These are phyloP conservation scores for Catostomus latipinnis DNA, from an alignment of 2,797 vertebrate genomes.

Conservation along the genomic window DNA sequence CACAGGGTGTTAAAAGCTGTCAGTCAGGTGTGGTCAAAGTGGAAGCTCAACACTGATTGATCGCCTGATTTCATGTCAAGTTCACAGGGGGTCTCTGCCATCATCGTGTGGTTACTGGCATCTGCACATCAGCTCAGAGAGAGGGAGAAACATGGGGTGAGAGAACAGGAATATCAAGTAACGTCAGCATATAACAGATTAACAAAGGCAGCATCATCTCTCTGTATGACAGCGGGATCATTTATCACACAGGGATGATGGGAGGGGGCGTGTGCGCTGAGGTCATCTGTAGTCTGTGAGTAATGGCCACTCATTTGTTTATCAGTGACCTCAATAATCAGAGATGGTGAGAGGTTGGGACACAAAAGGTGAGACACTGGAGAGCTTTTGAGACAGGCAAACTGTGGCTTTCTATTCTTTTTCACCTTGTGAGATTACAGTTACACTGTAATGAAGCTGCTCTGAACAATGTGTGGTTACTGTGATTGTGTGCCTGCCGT, in stretches of 20 bases:
- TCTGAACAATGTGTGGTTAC: conserved; percentile 17
- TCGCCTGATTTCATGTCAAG: conserved; percentile 77
- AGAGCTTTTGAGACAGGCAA: conserved; percentile 30
- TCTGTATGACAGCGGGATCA: conserved; percentile 54
- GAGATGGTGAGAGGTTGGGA: conserved; percentile 52
- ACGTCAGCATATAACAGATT: conserved; percentile 55
- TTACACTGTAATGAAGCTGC: conserved; percentile 42
- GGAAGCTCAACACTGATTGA: conserved; percentile 79
- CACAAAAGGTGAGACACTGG: conserved; percentile 38
- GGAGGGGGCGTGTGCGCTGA: conserved; percentile 49
- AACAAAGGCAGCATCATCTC: conserved; percentile 54
- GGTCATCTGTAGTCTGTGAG: conserved; percentile 56
- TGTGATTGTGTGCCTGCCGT: neutral
- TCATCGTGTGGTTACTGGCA: conserved; percentile 78
- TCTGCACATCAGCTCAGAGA: conserved; percentile 63
- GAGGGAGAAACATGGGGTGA: conserved; percentile 20
- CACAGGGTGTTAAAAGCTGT: conserved; percentile 74
- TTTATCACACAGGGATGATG: conserved; percentile 53
- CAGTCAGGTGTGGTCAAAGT: conserved; percentile 75
- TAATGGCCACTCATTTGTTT: conserved; percentile 55
- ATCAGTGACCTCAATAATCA: conserved; percentile 50
- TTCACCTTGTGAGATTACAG: conserved; percentile 22
- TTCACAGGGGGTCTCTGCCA: conserved; percentile 80
- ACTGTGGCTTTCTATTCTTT: neutral
- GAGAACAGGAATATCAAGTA: conserved; percentile 47